Evolutionary conservation across 2,888 invertebrate genomes (phyloP).

Genomic region (Acanthosepion esculentum): DNA sequence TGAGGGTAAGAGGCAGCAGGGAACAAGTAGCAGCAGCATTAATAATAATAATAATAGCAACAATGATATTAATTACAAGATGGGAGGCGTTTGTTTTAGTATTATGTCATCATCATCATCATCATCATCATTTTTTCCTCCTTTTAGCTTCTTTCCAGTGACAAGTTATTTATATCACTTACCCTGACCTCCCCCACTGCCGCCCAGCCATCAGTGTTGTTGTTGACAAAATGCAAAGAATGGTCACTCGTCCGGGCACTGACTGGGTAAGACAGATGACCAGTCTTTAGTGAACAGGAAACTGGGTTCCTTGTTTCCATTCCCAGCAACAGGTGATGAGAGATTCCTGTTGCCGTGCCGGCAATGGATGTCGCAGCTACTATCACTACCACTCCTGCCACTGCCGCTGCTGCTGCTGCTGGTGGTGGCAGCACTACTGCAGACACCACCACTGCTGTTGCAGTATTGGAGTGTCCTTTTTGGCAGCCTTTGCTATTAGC

Average conservation of each 20-base stretch:
- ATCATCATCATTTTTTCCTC: background rate
- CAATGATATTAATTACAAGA: background rate
- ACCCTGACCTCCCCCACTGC: constrained; percentile 21
- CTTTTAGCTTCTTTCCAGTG: background rate
- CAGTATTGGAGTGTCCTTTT: background rate
- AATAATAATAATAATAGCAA: background rate
- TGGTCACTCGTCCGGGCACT: background rate
- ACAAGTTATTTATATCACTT: background rate
- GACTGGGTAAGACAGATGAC: background rate
- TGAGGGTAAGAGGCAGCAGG: background rate
- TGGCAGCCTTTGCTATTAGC: background rate
- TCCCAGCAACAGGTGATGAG: background rate
- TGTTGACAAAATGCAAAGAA: background rate
- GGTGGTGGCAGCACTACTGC: background rate
- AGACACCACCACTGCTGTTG: background rate
- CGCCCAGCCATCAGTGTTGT: background rate
- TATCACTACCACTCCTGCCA: background rate
- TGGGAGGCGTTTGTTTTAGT: background rate
- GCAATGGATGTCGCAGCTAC: background rate
- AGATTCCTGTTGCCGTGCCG: background rate
- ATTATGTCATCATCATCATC: background rate
- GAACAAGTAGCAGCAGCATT: background rate
- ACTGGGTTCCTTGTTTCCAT: background rate
- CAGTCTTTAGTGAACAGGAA: background rate
- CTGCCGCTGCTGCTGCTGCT: background rate